Base-by-base conservation (phyloP, 2,888 invertebrate genomes). In the Dynastes maya region DNA sequence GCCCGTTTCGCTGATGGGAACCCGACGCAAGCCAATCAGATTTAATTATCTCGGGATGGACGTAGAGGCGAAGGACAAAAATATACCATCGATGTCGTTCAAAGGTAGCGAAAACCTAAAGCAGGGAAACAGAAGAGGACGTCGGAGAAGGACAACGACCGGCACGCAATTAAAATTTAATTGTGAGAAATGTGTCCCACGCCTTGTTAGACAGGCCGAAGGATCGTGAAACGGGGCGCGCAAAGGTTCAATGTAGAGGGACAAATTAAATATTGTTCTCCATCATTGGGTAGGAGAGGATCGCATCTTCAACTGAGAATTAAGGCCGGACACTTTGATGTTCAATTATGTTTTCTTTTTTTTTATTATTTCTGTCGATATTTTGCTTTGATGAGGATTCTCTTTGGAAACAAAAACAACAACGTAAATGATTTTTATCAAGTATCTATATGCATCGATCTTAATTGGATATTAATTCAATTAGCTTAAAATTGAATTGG, bases 21-120 rank as follows among this genome's bases (percentile, higher is more conserved):
- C 45, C 8, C 65, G 6, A 40, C 22, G 37, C 55, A 40, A 37
- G 22, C 71, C 71, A 71, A 71, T 58, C 55, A 71, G 71, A 71
- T 71, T 71, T 58, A 71, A 71, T 71, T 71, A 71, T 71, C 22
- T 71, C 71, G 16, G 71, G 55, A 32, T 37, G 40, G 55, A 55
- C 45, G 11, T 9, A 11, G 5, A 22, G 8, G 16, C 22, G 45
- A 58, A 37, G 55, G 55, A 55, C 55, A 71, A 55, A 71, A 71
- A 55, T 71, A 55, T 71, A 71, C 55, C 53, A 40, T 67, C 65
- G 45, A n/a, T 55, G 55, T 22, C 22, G 22, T 22, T 22, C 55
- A 55, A 55, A 8, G 55, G 55, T 55, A 55, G 22, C 55, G 45
- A 45, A 45, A 45, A 45, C 55, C 55, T 22, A 16, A 22, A 22